phyloP scores from a whole-genome alignment of 2,113 vertebrate genomes.

The Glareola pratincola region DNA sequence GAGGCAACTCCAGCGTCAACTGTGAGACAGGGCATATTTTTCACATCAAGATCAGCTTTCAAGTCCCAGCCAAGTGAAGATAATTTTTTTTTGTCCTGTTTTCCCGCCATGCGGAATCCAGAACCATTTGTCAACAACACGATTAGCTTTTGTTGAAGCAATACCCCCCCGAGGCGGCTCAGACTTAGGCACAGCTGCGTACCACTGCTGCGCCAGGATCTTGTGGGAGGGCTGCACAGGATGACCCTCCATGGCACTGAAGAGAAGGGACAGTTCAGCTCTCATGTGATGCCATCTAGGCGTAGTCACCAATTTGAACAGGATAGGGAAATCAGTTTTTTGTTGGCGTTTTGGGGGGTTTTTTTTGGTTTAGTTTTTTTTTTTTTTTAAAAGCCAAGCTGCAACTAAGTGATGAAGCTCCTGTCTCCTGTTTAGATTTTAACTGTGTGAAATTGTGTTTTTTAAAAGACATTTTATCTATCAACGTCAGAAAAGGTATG shows the following conservation, averaged over 20 bases:
- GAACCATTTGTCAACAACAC: neutral
- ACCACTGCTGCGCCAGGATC: accelerated
- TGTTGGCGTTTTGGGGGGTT: too few species aligned
- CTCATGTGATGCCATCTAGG: neutral
- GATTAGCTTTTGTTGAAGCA: neutral
- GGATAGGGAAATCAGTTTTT: neutral
- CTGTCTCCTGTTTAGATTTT: neutral
- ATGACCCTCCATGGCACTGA: neutral
- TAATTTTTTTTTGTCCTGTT: neutral
- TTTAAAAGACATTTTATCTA: neutral
- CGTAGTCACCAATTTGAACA: neutral
- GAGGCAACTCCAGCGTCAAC: neutral
- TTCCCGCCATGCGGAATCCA: neutral
- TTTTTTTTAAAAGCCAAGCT: neutral
- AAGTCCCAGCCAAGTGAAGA: neutral
- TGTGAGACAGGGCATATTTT: neutral
- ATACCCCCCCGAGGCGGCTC: neutral
- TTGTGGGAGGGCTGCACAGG: neutral
- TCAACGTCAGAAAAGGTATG: neutral
- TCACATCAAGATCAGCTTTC: neutral
- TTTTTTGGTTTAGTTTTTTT: too few species aligned
- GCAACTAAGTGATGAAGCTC: neutral
- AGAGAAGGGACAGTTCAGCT: neutral
- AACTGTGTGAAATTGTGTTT: neutral
- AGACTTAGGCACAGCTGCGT: too few species aligned